Conservation (phyloP, 2,888 invertebrate species). For the Metellina segmentata region DNA sequence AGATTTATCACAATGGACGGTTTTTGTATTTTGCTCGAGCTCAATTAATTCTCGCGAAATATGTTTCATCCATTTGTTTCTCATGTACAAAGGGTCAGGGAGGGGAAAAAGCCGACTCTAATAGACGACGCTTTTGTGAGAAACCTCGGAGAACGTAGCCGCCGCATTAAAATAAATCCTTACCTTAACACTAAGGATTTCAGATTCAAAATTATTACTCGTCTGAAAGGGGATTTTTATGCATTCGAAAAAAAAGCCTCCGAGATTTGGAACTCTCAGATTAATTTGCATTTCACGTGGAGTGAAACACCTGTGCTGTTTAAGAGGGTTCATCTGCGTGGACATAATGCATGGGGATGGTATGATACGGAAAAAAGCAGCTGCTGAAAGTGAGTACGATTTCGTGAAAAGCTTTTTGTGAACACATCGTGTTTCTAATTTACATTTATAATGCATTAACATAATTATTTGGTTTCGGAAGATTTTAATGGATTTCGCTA, state of each 20-base stretch:
- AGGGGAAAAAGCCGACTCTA: background rate
- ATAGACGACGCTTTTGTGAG: background rate
- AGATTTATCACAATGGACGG: slow-evolving; percentile 26
- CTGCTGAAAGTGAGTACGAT: background rate
- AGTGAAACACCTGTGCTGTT: background rate
- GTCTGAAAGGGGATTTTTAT: background rate
- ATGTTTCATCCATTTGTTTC: slow-evolving; percentile 37
- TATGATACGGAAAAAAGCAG: too few relatives aligned
- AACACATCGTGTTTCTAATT: background rate
- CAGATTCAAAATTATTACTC: too few relatives aligned
- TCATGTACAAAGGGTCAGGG: background rate
- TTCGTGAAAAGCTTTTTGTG: background rate
- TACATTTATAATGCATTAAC: background rate
- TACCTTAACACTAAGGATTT: background rate
- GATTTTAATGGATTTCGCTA: background rate
- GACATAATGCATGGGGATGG: background rate
- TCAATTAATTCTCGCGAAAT: slow-evolving; percentile 40
- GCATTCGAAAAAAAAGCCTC: background rate
- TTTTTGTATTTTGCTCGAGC: slow-evolving; percentile 23
- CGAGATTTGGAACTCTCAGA: background rate
- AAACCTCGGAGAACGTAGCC: background rate
- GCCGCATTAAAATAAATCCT: background rate
- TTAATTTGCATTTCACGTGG: background rate
- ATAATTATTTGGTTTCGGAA: background rate
- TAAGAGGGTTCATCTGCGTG: background rate